Conservation (phyloP, 2,888 invertebrate species). For the Minunthozetes semirufus region DNA sequence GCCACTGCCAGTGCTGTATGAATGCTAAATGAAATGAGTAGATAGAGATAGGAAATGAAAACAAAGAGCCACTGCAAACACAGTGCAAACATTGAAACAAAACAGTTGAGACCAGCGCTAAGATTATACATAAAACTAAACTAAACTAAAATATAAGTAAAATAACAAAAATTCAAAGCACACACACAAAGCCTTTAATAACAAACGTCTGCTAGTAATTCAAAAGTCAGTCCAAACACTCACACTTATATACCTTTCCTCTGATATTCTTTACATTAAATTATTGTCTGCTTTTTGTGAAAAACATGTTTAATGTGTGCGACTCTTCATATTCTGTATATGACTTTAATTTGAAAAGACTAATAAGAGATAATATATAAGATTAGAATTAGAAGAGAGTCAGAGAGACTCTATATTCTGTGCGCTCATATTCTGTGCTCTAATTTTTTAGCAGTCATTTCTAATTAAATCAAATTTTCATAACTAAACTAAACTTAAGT, state of each 20-base stretch:
- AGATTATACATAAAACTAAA: not conserved
- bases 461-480: conserved; percentile 27
- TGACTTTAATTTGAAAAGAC: conserved; percentile 24
- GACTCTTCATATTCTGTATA: conserved; percentile 23
- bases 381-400: not conserved
- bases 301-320: conserved; percentile 14
- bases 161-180: conserved; percentile 17
- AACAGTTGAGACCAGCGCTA: conserved; percentile 24
- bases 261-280: not conserved
- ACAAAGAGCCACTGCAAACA: not conserved
- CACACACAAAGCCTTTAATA: conserved; percentile 1
- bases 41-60: conserved; percentile 15
- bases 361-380: conserved; percentile 28
- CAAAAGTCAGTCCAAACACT: not conserved
- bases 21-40: conserved; percentile 23
- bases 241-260: not conserved
- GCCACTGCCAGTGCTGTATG: not conserved
- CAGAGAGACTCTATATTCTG: not conserved
- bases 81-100: conserved; percentile 29
- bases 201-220: conserved; percentile 3
- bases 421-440: not conserved
- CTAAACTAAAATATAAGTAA: not conserved
- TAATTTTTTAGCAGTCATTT: not conserved
- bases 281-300: conserved; percentile 2
- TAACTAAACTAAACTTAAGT: conserved; percentile 12